These are phyloP conservation scores for Tapirus indicus DNA, from an alignment of 2,797 vertebrate genomes.

Conservation along the genomic window DNA sequence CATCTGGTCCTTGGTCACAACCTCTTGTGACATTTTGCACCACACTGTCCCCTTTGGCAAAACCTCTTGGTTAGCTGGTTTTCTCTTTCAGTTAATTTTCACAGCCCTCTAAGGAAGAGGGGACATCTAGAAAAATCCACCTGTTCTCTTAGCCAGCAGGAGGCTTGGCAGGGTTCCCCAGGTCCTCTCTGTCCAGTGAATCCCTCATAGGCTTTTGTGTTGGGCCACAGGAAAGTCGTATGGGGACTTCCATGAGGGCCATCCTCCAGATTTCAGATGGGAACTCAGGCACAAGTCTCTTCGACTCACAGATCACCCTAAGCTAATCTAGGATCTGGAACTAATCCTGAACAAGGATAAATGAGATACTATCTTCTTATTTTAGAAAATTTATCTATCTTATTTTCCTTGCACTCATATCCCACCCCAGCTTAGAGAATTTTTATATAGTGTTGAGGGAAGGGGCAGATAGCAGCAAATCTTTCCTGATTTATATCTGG, in stretches of 20 bases:
- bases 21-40: not conserved
- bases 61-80: not conserved
- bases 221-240: not conserved
- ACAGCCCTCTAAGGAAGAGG: not conserved
- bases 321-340: not conserved
- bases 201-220: not conserved
- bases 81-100: conserved; percentile 37
- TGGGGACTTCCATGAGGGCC: not conserved
- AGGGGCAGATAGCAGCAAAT: not conserved
- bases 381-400: not conserved
- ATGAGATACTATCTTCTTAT: not conserved
- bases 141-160: not conserved
- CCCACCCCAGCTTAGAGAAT: not conserved
- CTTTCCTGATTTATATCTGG: not conserved
- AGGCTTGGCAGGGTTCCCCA: not conserved
- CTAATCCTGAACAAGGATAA: not conserved
- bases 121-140: not conserved
- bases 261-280: not conserved
- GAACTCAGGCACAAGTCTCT: not conserved
- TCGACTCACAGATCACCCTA: not conserved
- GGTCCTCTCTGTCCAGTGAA: not conserved
- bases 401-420: not conserved
- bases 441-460: not conserved
- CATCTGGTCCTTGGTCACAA: not conserved
- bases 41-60: not conserved